phyloP scores from a whole-genome alignment of 2,797 vertebrate genomes.

The Lutjanus argentimaculatus region DNA sequence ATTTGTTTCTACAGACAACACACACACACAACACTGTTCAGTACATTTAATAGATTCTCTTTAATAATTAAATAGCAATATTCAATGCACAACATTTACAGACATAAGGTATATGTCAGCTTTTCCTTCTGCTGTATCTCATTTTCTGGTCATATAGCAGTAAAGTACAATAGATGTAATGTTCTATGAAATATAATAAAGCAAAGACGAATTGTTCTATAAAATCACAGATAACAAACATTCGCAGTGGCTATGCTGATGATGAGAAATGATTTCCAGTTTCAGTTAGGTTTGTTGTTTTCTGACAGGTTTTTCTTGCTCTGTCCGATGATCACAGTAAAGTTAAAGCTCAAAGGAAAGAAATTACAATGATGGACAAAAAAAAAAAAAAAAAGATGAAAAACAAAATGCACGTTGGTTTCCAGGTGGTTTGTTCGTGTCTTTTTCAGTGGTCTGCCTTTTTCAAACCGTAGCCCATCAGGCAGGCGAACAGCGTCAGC shows the following conservation, averaged over 20 bases:
- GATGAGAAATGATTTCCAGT: slow-evolving; percentile 25
- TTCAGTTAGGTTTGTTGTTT: not conserved
- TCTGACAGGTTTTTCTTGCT: slow-evolving; percentile 3
- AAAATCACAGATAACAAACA: slow-evolving; percentile 56
- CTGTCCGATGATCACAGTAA: not conserved
- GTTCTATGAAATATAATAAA: slow-evolving; percentile 34
- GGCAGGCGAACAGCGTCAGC: slow-evolving; percentile 96
- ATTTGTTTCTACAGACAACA: slow-evolving; percentile 6
- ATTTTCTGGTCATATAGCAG: slow-evolving; percentile 15
- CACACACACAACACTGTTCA: not conserved
- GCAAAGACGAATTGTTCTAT: slow-evolving; percentile 26
- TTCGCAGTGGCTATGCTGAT: slow-evolving; percentile 10
- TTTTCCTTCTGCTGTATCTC: not conserved
- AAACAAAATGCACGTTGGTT: not conserved
- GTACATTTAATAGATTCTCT: slow-evolving; percentile 48
- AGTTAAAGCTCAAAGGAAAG: slow-evolving; percentile 30
- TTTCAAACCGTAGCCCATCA: slow-evolving; percentile 95
- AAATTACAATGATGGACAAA: not conserved
- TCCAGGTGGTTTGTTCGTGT: slow-evolving; percentile 12
- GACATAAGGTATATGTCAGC: slow-evolving; percentile 17
- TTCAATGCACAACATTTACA: slow-evolving; percentile 72
- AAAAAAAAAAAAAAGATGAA: slow-evolving; percentile 1
- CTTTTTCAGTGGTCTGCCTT: slow-evolving; percentile 80
- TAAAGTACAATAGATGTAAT: slow-evolving; percentile 13
- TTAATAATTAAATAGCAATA: slow-evolving; percentile 72